phyloP scores from a whole-genome alignment of 2,113 vertebrate genomes.

The Mormyrus iriodes region DNA sequence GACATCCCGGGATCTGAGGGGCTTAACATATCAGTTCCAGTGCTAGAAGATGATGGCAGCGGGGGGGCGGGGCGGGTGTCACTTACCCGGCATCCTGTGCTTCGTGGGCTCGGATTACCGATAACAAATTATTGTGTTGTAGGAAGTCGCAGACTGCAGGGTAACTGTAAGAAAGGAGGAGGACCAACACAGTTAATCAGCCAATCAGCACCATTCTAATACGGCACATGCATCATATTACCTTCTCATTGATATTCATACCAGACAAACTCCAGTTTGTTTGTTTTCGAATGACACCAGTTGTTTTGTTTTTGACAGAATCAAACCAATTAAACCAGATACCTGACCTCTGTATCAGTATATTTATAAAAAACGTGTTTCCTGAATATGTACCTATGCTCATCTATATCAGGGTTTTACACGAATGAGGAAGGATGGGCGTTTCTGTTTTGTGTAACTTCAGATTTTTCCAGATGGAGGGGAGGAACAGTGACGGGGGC shows the following conservation, averaged over 20 bases:
- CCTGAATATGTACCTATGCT: neutral
- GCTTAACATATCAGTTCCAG: neutral
- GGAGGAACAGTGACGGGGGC: too few relatives aligned
- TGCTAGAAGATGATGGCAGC: neutral
- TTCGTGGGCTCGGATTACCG: conserved; percentile 96
- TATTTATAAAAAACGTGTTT: neutral
- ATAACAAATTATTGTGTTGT: conserved; percentile 99
- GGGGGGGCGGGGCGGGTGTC: neutral
- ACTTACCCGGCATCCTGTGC: conserved; percentile 97
- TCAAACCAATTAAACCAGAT: neutral
- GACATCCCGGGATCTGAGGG: neutral
- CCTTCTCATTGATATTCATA: neutral
- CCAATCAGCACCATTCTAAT: neutral
- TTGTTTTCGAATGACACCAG: neutral
- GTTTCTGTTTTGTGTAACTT: too few relatives aligned
- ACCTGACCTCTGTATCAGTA: neutral
- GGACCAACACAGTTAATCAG: neutral
- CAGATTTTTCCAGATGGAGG: too few relatives aligned
- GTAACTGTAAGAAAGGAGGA: conserved; percentile 68
- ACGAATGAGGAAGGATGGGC: too few relatives aligned
- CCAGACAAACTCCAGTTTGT: neutral
- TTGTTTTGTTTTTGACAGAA: neutral
- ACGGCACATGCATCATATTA: neutral
- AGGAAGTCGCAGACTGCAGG: conserved; percentile 98
- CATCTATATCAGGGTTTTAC: too few relatives aligned